Conservation (phyloP, 1,140 invertebrate species). For the Achroia grisella region DNA sequence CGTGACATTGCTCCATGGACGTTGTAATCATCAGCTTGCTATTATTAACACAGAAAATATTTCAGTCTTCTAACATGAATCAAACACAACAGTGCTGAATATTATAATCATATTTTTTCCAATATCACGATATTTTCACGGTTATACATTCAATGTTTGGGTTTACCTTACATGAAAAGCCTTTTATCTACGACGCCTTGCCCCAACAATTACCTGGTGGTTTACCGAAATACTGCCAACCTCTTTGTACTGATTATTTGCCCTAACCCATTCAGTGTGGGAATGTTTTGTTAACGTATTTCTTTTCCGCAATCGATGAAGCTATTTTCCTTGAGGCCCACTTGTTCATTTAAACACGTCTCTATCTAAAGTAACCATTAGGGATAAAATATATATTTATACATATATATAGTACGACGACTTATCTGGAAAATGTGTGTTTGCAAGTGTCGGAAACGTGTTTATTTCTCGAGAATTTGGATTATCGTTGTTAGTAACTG, state of each 20-base stretch:
- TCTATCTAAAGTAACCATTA: slow-evolving; percentile 15
- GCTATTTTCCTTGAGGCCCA: slow-evolving; percentile 36
- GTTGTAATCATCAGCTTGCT: no score
- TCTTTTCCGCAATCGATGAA: slow-evolving; percentile 26
- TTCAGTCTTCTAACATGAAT: no score
- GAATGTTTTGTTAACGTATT: no score
- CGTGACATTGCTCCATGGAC: no score
- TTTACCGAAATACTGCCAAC: background rate
- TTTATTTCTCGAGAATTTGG: background rate
- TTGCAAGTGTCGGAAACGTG: slow-evolving; percentile 1
- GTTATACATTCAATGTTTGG: no score
- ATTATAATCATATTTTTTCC: no score
- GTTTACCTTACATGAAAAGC: no score
- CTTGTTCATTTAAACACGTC: slow-evolving; percentile 23
- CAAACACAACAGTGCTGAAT: background rate
- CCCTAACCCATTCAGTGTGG: background rate
- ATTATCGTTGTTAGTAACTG: background rate
- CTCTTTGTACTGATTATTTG: slow-evolving; percentile 1
- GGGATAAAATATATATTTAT: background rate
- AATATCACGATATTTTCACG: no score
- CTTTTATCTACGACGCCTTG: no score
- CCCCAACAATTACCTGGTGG: no score
- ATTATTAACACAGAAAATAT: no score
- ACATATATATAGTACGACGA: background rate
- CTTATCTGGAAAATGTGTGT: background rate